Conservation (phyloP, 2,113 vertebrate species). For the Hyaena hyaena region DNA sequence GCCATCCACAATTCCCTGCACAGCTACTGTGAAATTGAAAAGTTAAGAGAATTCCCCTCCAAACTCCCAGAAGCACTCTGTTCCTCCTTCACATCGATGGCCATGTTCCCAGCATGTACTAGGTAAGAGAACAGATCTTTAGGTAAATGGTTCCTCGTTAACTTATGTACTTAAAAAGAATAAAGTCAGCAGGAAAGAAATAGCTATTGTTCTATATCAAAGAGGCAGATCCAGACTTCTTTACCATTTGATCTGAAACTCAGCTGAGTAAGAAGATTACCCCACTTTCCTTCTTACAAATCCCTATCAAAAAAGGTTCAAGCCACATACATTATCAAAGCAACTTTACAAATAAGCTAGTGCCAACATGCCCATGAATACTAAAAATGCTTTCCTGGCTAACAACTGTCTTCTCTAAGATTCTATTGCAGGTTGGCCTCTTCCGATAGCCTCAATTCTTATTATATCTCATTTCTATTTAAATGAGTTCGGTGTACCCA, state of each 20-base stretch:
- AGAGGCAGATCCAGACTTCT: slow-evolving; percentile 38
- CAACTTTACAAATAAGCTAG: background rate
- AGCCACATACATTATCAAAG: background rate
- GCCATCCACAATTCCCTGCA: slow-evolving; percentile 76
- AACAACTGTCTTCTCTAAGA: background rate
- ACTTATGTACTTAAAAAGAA: slow-evolving; percentile 24
- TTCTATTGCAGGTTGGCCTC: background rate
- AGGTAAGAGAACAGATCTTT: slow-evolving; percentile 65
- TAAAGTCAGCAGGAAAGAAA: slow-evolving; percentile 4
- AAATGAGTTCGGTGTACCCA: background rate
- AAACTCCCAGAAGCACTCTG: slow-evolving; percentile 70
- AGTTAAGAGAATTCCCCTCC: slow-evolving; percentile 72
- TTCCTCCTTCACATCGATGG: slow-evolving; percentile 40
- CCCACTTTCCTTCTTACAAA: background rate
- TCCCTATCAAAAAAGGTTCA: background rate
- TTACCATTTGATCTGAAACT: slow-evolving; percentile 61
- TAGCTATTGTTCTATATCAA: slow-evolving; percentile 54
- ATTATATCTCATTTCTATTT: slow-evolving; percentile 8
- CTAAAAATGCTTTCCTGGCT: background rate
- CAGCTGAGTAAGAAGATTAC: slow-evolving; percentile 2
- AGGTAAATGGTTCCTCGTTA: slow-evolving; percentile 74
- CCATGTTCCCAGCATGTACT: background rate
- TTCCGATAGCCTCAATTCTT: background rate
- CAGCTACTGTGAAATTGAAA: slow-evolving; percentile 65
- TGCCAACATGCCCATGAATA: background rate